Percentiles rank a stretch among this genome's conserved stretches.
Conservation (phyloP, 2,113 vertebrate species). For the Orientallactaga bullata region DNA sequence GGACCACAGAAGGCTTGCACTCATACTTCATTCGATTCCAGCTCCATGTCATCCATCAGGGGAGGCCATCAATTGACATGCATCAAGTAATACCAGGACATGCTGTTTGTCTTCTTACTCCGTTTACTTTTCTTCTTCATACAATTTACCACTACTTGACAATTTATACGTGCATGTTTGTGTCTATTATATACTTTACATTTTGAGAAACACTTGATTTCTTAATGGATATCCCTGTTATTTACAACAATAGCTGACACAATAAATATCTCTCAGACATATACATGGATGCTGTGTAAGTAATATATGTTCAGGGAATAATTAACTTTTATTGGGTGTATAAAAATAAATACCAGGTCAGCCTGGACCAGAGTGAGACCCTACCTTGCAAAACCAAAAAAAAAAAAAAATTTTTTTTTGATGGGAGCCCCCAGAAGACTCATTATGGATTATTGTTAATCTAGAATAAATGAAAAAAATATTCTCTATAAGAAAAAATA, state of each 20-base stretch:
- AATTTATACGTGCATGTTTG: not conserved
- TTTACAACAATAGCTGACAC: not conserved
- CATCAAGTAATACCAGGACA: no score
- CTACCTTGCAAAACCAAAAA: no score
- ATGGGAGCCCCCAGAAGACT: not conserved
- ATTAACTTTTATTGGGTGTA: not conserved
- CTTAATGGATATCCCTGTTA: not conserved
- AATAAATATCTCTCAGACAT: not conserved
- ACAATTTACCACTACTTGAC: not conserved
- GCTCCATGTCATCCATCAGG: not conserved
- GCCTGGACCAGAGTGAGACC: no score
- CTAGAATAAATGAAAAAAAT: not conserved
- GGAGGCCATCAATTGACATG: not conserved
- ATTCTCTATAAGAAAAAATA: not conserved
- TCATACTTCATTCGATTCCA: not conserved
- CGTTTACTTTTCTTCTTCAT: not conserved
- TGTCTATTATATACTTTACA: no score
- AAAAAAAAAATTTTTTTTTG: no score
- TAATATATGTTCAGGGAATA: not conserved
- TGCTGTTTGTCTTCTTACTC: not conserved
- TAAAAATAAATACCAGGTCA: not conserved
- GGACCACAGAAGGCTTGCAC: not conserved
- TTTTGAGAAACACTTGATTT: not conserved
- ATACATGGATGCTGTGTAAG: not conserved
- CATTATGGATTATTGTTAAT: not conserved